phyloP scores from a whole-genome alignment of 2,888 invertebrate genomes.

The Eristalinus sepulchralis region DNA sequence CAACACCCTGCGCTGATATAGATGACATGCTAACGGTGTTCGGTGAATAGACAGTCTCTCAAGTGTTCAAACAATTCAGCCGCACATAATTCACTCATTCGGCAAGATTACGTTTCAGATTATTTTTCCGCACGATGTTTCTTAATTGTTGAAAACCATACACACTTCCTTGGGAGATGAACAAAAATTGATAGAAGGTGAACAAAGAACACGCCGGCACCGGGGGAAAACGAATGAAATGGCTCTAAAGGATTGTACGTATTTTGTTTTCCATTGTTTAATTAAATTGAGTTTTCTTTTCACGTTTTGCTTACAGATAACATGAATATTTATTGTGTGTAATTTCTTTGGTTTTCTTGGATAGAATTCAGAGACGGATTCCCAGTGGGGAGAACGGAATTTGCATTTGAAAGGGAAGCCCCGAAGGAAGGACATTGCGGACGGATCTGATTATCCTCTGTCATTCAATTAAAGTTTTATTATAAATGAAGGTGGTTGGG shows the following conservation, averaged over 20 bases:
- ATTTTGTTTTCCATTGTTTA: conserved; percentile 25
- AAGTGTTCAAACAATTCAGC: conserved; percentile 44
- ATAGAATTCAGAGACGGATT: conserved; percentile 25
- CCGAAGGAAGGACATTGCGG: conserved; percentile 13
- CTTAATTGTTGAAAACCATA: conserved; percentile 11
- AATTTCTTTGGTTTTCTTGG: conserved; percentile 16
- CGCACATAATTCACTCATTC: conserved; percentile 68
- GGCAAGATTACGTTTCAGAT: conserved; percentile 50
- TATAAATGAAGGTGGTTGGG: no score
- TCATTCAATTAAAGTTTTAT: no score
- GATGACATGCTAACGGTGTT: conserved; percentile 84
- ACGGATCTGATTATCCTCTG: conserved; percentile 8
- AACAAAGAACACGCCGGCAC: background rate
- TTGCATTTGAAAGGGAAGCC: background rate
- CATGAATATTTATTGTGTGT: conserved; percentile 41
- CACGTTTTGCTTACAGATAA: background rate
- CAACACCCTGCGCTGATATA: conserved; percentile 93
- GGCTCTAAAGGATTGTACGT: conserved; percentile 17
- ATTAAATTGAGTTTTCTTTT: conserved; percentile 34
- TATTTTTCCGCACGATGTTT: conserved; percentile 7
- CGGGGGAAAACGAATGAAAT: conserved; percentile 24
- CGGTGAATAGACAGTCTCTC: conserved; percentile 41
- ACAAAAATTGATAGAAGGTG: conserved; percentile 37
- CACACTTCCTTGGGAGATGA: conserved; percentile 24
- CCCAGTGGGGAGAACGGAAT: conserved; percentile 4